Evolutionary conservation across 2,888 invertebrate species (phyloP), one percentile per base, ranked within the genome.

Genomic region (Blastobasis adustella): DNA sequence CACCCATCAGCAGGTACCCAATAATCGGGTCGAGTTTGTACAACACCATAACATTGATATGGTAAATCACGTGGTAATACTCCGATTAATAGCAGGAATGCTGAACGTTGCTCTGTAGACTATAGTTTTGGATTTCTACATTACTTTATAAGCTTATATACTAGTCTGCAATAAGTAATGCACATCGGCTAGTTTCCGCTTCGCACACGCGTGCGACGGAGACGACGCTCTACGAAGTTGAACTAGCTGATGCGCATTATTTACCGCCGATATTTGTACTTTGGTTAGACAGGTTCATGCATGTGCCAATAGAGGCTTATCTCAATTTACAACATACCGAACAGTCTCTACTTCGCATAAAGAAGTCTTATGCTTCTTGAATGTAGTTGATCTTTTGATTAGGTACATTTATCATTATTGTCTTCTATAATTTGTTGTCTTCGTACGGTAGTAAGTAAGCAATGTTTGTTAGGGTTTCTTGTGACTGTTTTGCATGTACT

Each of bases 31-130:
- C 76, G 88, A 87, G 70, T 87, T 88, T 86, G 81, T 89, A 74
- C 85, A 86, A 79, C 88, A 89, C 82, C 89, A 89, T 87, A 87
- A 80, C 82, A 83, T 86, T 79, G 87, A 88, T 83, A 86, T 88
- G 88, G 88, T 88, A 88, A 87, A 83, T 85, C 72, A 79, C 52
- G 75, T 79, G 81, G 80, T 84, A 76, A 61, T 69, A 77, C 68
- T 71, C 69, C 61, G 59, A 69, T 73, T 85, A 76, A 62, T 82
- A 76, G 79, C 79, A 59, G 76, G 86, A 84, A 84, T 86, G 85
- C 67, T 68, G 66, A 69, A 65, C 64, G 58, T 67, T 60, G 76
- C 77, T 82, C 70, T 67, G 66, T 79, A 81, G 75, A 64, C 55
- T 53, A 57, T 67, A 66, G 61, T 49, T 45, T 43, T 37, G 10